Percentiles rank a stretch among this genome's conserved stretches.
Evolutionary conservation across 2,888 invertebrate species (phyloP).

Genomic region (Oligia latruncula): DNA sequence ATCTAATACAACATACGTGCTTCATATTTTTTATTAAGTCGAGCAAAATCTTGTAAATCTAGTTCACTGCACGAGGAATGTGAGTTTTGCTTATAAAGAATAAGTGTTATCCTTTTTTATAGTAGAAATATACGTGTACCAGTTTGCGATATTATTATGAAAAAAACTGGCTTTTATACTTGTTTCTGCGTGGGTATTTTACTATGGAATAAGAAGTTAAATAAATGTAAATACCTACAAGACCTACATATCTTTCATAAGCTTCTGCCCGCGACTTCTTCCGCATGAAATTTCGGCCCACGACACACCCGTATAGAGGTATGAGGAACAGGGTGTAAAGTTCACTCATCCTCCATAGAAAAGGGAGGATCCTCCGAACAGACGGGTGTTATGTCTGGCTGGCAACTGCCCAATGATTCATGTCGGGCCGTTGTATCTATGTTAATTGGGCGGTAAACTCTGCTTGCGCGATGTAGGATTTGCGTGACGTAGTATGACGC

Average conservation of each 20-base stretch:
- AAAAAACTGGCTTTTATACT: conserved; percentile 13
- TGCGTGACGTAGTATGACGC: too few species aligned
- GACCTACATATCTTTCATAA: not conserved
- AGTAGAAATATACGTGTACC: conserved; percentile 13
- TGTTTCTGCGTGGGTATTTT: not conserved
- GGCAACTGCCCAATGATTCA: too few species aligned
- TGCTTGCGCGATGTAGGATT: too few species aligned
- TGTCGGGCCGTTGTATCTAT: too few species aligned
- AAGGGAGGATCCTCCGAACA: too few species aligned
- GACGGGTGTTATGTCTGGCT: too few species aligned
- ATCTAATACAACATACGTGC: conserved; percentile 43
- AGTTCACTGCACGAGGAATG: conserved; percentile 52
- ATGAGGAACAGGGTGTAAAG: too few species aligned
- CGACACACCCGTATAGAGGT: too few species aligned
- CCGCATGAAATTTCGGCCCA: too few species aligned
- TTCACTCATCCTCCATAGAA: too few species aligned
- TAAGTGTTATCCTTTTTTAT: conserved; percentile 20
- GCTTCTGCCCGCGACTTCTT: too few species aligned
- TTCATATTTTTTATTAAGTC: conserved; percentile 49
- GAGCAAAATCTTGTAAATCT: conserved; percentile 48
- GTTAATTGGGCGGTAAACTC: too few species aligned
- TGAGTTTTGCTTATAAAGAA: conserved; percentile 35
- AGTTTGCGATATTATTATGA: not conserved
- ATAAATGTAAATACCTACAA: not conserved
- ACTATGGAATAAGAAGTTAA: not conserved